A percentile compares a stretch with the other conserved stretches of the same genome.
Evolutionary conservation across 2,888 invertebrate genomes (phyloP).

Genomic region (Microctonus brassicae): DNA sequence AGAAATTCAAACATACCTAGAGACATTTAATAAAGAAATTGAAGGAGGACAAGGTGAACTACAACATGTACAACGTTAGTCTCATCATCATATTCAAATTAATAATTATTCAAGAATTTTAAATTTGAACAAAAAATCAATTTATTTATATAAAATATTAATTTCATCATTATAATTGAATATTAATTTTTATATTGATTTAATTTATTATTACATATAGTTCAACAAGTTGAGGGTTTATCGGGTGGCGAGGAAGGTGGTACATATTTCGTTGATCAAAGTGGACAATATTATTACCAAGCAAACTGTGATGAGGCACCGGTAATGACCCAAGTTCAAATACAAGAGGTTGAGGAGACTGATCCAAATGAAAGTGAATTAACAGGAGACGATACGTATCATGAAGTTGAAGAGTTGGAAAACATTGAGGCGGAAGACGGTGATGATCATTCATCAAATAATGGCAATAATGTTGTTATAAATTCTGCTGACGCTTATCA

Average conservation of each 20-base stretch:
- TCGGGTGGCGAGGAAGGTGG: constrained; percentile 74
- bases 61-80: constrained; percentile 67
- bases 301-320: constrained; percentile 77
- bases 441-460: constrained; percentile 53
- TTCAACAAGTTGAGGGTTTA: constrained; percentile 68
- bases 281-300: constrained; percentile 87
- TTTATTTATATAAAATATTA: no score
- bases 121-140: neutral
- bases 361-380: constrained; percentile 62
- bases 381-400: constrained; percentile 66
- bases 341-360: constrained; percentile 68
- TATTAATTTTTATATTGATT: no score
- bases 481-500: constrained; percentile 79
- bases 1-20: constrained; percentile 85
- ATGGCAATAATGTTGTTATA: constrained; percentile 66
- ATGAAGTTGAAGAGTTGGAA: constrained; percentile 71
- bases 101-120: constrained; percentile 1
- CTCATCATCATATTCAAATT: constrained; percentile 12
- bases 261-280: constrained; percentile 85
- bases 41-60: constrained; percentile 73
- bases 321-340: constrained; percentile 75
- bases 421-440: constrained; percentile 71
- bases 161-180: no score
- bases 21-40: constrained; percentile 86
- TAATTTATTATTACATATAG: constrained; percentile 44